phyloP scores from a whole-genome alignment of 1,140 invertebrate species.

The Sogatella furcifera region DNA sequence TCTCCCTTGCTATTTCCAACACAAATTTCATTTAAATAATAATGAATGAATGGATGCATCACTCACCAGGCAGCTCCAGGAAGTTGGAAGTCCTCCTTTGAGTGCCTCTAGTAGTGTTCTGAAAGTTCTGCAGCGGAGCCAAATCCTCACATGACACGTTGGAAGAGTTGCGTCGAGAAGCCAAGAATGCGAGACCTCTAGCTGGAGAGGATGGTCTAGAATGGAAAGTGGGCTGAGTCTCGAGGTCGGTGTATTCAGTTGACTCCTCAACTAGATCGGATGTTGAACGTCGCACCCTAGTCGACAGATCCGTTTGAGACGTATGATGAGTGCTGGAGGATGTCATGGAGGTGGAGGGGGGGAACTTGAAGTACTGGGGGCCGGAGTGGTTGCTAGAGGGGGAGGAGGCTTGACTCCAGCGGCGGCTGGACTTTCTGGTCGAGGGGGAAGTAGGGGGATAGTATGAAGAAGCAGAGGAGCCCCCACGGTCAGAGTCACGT shows the following conservation, averaged over 20 bases:
- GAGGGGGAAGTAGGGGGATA: background rate
- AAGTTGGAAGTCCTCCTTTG: conserved; percentile 75
- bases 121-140: conserved; percentile 59
- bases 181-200: conserved; percentile 47
- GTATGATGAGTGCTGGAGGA: background rate
- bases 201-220: conserved; percentile 13
- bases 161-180: conserved; percentile 54
- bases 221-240: conserved; percentile 7
- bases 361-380: background rate
- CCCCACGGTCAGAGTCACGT: background rate
- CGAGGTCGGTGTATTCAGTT: too few species aligned
- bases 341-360: background rate
- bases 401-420: background rate
- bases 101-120: conserved; percentile 54
- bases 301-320: too few species aligned
- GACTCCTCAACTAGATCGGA: background rate
- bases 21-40: too few species aligned
- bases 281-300: background rate
- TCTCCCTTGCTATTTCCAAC: too few species aligned
- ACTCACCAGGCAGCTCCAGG: conserved; percentile 70
- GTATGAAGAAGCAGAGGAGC: too few species aligned
- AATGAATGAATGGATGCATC: too few species aligned
- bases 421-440: background rate
- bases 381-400: background rate
- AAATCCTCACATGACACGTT: conserved; percentile 57